phyloP scores from a whole-genome alignment of 37 sponge, comb jelly and placozoan species.

The Oopsacas minuta region DNA sequence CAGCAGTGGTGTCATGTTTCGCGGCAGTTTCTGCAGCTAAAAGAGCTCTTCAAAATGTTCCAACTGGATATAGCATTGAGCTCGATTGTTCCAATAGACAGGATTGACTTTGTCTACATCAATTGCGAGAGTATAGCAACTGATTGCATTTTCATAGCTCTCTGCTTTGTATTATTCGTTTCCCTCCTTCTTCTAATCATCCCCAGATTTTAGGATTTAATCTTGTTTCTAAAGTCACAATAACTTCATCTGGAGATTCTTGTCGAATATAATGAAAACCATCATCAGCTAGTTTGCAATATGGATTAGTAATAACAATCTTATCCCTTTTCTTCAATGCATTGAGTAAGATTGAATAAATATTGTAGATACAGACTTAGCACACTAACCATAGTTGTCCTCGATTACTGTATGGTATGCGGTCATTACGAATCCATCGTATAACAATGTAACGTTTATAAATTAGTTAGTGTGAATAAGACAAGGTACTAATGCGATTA shows the following conservation, averaged over 20 bases:
- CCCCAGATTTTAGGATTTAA: background rate
- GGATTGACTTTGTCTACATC: conserved; percentile 18
- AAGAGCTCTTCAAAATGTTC: conserved; percentile 34
- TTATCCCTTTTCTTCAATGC: background rate
- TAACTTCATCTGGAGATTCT: background rate
- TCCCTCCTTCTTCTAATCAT: conserved; percentile 30
- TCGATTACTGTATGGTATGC: conserved; percentile 1
- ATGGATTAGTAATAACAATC: background rate
- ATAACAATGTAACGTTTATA: background rate
- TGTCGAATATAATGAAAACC: background rate
- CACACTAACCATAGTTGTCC: background rate
- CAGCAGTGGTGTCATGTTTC: conserved; percentile 42
- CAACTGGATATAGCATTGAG: conserved; percentile 64
- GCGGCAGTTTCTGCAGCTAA: conserved; percentile 39
- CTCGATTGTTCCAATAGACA: conserved; percentile 56
- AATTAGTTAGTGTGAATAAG: background rate
- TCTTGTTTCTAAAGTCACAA: background rate
- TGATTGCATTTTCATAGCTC: conserved; percentile 30
- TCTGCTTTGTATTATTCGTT: conserved; percentile 40
- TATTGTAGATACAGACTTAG: background rate
- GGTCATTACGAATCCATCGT: background rate
- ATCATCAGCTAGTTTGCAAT: background rate
- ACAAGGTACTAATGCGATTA: background rate
- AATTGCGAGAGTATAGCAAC: conserved; percentile 26
- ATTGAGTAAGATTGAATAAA: background rate